A percentile compares a stretch with the other conserved stretches of the same genome.
Evolutionary conservation across 1,140 invertebrate species (phyloP).

Genomic region (Vollenhovia emeryi): DNA sequence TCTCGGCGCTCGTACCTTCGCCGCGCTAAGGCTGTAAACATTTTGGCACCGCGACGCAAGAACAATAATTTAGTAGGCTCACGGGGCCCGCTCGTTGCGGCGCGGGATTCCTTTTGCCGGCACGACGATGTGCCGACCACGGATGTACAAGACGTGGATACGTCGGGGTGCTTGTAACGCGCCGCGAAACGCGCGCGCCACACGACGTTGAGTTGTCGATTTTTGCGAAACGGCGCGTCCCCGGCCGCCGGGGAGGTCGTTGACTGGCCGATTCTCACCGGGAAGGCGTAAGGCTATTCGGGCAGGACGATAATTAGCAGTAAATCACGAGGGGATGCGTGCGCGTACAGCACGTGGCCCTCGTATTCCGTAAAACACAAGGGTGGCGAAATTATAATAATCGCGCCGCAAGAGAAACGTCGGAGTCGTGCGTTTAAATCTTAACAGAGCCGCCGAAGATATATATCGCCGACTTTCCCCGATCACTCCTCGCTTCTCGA

Average conservation of each 20-base stretch:
- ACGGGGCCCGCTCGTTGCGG: conserved; percentile 58
- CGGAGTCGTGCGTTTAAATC: conserved; percentile 49
- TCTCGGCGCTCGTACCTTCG: conserved; percentile 52
- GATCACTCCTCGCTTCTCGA: not conserved
- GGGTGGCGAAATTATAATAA: conserved; percentile 70
- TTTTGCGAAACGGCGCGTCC: conserved; percentile 74
- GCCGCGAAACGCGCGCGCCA: conserved; percentile 65
- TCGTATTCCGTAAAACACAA: conserved; percentile 68
- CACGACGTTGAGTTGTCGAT: conserved; percentile 75
- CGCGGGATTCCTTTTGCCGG: conserved; percentile 57
- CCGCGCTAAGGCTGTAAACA: conserved; percentile 74
- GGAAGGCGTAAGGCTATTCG: conserved; percentile 65
- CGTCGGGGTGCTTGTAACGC: conserved; percentile 64
- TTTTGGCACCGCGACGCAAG: conserved; percentile 77
- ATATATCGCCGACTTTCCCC: not conserved
- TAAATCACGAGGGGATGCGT: conserved; percentile 69
- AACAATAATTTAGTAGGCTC: conserved; percentile 77
- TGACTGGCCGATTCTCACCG: conserved; percentile 76
- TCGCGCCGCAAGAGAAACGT: conserved; percentile 56
- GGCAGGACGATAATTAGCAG: conserved; percentile 72
- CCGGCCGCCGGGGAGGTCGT: conserved; percentile 66
- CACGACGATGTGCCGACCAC: conserved; percentile 29
- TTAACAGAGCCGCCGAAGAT: conserved; percentile 3
- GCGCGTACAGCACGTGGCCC: conserved; percentile 56
- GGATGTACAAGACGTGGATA: conserved; percentile 42